phyloP scores from a whole-genome alignment of 2,113 vertebrate species.

The Uropsilus gracilis region DNA sequence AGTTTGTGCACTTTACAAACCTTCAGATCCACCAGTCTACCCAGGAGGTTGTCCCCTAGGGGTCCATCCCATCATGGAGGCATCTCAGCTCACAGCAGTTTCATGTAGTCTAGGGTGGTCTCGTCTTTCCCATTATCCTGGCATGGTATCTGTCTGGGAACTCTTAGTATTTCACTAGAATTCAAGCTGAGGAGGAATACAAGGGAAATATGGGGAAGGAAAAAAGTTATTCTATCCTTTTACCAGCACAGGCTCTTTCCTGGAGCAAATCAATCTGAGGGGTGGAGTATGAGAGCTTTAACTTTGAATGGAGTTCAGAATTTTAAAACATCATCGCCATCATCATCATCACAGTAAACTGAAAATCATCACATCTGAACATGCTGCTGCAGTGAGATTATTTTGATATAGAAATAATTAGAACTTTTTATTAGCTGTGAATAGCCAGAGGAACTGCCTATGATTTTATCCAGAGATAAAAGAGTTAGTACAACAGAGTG shows the following conservation, averaged over 20 bases:
- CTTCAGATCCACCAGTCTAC: background rate
- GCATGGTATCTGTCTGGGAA: background rate
- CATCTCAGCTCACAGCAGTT: background rate
- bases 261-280: background rate
- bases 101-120: background rate
- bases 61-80: background rate
- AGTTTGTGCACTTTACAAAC: background rate
- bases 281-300: background rate
- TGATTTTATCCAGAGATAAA: background rate
- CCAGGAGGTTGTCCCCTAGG: background rate
- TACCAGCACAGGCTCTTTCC: background rate
- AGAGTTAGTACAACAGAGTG: background rate
- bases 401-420: background rate
- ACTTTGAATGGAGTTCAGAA: background rate
- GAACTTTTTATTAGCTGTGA: background rate
- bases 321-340: too few species aligned
- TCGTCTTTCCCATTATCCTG: background rate
- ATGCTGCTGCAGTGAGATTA: background rate
- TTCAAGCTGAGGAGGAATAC: background rate
- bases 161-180: background rate
- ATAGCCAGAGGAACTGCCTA: background rate
- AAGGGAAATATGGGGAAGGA: background rate
- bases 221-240: background rate
- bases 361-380: too few species aligned
- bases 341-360: background rate